phyloP scores from a whole-genome alignment of 2,888 invertebrate genomes.

The Macrophya alboannulata region DNA sequence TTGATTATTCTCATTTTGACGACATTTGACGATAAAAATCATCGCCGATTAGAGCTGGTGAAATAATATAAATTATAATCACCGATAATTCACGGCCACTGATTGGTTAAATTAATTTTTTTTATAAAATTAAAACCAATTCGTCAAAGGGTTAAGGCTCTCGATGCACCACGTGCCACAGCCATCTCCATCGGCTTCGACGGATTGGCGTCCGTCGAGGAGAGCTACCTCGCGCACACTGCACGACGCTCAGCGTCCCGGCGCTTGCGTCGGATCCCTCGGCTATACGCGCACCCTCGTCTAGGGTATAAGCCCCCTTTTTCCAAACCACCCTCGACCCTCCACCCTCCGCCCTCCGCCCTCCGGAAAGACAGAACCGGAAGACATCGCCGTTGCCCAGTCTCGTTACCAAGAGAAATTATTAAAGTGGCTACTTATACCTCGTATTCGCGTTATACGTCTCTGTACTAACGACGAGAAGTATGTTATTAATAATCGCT shows the following conservation, averaged over 20 bases:
- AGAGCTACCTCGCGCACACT: constrained; percentile 71
- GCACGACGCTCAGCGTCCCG: constrained; percentile 64
- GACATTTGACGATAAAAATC: not conserved
- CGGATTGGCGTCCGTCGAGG: constrained; percentile 68
- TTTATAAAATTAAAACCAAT: not conserved
- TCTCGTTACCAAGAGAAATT: constrained; percentile 7
- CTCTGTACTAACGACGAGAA: not conserved
- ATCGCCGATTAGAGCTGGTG: not conserved
- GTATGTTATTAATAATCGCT: not conserved
- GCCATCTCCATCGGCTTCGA: constrained; percentile 55
- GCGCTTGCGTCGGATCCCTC: constrained; percentile 64
- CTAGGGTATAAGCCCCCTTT: constrained; percentile 50
- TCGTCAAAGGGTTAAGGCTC: constrained; percentile 45
- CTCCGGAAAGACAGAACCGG: constrained; percentile 30
- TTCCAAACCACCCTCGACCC: too few species aligned
- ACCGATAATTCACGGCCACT: not conserved
- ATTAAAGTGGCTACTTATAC: constrained; percentile 11
- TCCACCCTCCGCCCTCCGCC: not conserved
- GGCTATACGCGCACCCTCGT: constrained; percentile 46
- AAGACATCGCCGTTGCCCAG: constrained; percentile 23
- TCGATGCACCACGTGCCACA: constrained; percentile 55
- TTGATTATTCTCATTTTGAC: constrained; percentile 51
- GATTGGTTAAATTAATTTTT: not conserved
- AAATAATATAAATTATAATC: constrained; percentile 29
- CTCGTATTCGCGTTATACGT: not conserved